Conservation (phyloP, 2,113 vertebrate genomes). For the Chloroceryle aenea region DNA sequence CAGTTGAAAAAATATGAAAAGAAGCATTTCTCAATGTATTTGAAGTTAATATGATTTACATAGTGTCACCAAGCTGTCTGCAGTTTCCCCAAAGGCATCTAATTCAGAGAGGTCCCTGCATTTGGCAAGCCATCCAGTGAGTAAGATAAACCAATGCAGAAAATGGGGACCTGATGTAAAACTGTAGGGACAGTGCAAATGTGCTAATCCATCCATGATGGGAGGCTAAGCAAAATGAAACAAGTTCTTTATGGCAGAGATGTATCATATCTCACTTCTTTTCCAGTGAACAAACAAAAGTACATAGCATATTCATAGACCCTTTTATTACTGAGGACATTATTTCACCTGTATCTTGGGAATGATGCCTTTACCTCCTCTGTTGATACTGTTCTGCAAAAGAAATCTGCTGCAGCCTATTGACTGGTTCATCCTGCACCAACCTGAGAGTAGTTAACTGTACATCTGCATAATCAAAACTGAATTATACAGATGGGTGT, state of each 20-base stretch:
- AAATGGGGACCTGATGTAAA: neutral
- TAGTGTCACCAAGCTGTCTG: neutral
- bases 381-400: neutral
- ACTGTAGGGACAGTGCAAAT: neutral
- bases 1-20: neutral
- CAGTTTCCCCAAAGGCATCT: neutral
- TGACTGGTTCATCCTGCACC: neutral
- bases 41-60: neutral
- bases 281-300: neutral
- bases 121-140: neutral
- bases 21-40: neutral
- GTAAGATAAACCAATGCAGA: neutral
- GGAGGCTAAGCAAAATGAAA: neutral
- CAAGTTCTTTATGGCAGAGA: neutral
- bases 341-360: neutral
- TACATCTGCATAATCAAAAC: neutral
- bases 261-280: neutral
- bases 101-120: neutral
- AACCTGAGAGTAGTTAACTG: neutral
- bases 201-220: neutral
- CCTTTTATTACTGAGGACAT: neutral
- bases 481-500: neutral
- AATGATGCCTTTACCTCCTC: neutral
- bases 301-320: neutral
- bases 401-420: neutral